phyloP scores from a whole-genome alignment of 2,797 vertebrate genomes.

The Cynopterus sphinx region DNA sequence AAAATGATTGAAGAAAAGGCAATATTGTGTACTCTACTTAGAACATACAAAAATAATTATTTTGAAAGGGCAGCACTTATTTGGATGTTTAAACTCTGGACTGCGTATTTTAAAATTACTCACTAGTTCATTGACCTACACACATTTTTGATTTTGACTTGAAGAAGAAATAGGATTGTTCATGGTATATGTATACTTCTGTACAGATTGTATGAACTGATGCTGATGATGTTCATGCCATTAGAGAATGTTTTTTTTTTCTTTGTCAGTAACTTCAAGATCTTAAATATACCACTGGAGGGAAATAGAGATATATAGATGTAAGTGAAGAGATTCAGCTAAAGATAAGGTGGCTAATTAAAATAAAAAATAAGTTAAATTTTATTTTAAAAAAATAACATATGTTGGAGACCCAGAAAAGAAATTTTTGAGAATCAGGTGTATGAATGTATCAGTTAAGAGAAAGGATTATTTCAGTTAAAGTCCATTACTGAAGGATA shows the following conservation, averaged over 20 bases:
- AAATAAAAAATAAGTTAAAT: neutral
- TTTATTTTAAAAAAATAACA: neutral
- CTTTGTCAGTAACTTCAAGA: neutral
- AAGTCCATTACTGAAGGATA: neutral
- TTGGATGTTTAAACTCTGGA: neutral
- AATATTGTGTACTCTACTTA: neutral
- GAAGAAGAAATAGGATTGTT: neutral
- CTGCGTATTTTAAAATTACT: neutral
- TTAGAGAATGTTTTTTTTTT: neutral
- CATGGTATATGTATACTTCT: neutral
- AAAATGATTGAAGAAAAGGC: neutral
- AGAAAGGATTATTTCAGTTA: neutral
- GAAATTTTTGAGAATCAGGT: neutral
- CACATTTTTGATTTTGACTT: neutral
- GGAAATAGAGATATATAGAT: neutral
- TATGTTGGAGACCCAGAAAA: neutral
- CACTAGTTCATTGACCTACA: neutral
- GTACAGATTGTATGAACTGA: neutral
- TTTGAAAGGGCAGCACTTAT: neutral
- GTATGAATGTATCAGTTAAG: neutral
- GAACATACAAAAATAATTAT: neutral
- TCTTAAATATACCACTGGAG: neutral
- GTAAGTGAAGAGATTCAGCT: neutral
- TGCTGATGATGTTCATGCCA: neutral
- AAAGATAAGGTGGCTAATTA: neutral